Evolutionary conservation across 2,113 vertebrate genomes (phyloP), one percentile per base, ranked within the genome.

Genomic region (Brachyhypopomus gauderio): DNA sequence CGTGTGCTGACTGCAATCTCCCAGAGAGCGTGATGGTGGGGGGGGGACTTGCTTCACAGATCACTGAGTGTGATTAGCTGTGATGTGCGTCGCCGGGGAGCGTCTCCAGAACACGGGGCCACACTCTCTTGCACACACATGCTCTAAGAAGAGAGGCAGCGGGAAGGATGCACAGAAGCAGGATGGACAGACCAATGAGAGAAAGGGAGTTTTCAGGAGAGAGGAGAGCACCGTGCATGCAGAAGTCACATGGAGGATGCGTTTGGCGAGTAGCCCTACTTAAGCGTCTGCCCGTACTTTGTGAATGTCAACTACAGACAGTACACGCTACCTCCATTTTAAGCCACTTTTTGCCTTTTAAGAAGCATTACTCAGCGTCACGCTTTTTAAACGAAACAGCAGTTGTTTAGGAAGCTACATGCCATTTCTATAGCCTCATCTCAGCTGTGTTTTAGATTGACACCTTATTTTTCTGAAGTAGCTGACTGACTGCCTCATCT

Each of bases 61-160:
- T 92, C 88, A 90, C 79, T 88, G 86, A 58, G 72, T 90, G 88
- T 92, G 90, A 92, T 90, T 89, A 85, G 88, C 84, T 77, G 88
- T 86, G 82, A 87, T 89, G 85, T 88, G 86, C 60, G 69, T 60
- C 79, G 85, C 87, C 83, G 45, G 38, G 78, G 84, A 3, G 30
- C 2, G 30, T 70, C 66, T 70, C 66, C 36, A 70, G 36, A 70
- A 70, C 66, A 70, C 66, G 58, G 67, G 63, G 77, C n/a, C 22
- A 55, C 72, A 72, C 69, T 70, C 77, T 78, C 60, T 81, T 85
- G 80, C 73, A 84, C 73, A 84, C 55, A 36, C 2, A 86, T 1
- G 79, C n/a, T n/a, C n/a, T n/a, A n/a, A n/a, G 81, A 30, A 23
- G 64, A 76, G 88, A 79, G 66, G 14, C 38, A 71, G 71, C 2